phyloP scores from a whole-genome alignment of 2,888 invertebrate genomes.

The Uropetala carovei region DNA sequence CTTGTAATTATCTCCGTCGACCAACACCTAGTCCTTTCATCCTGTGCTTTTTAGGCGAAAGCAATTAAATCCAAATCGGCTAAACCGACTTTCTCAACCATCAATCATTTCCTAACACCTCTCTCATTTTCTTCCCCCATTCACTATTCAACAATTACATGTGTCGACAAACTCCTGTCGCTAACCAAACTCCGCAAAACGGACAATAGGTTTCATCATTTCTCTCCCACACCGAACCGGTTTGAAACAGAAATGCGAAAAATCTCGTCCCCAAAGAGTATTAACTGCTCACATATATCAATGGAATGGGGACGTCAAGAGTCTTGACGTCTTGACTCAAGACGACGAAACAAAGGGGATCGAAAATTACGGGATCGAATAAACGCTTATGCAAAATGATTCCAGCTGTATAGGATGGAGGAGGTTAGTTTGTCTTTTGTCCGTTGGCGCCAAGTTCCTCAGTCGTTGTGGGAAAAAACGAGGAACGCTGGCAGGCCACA shows the following conservation, averaged over 20 bases:
- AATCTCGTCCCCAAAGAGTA: not conserved
- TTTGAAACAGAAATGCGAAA: not conserved
- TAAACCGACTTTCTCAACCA: no score
- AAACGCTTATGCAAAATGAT: not conserved
- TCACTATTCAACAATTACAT: no score
- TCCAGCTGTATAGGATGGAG: not conserved
- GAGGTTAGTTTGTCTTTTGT: no score
- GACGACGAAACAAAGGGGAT: not conserved
- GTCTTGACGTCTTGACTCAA: no score
- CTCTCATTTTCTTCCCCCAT: no score
- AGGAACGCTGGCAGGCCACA: not conserved
- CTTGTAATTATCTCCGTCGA: no score
- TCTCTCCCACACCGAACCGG: not conserved
- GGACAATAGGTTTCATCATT: not conserved
- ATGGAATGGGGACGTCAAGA: not conserved
- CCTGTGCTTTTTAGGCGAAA: no score
- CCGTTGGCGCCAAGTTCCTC: no score
- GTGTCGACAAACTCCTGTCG: not conserved
- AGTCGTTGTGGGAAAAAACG: not conserved
- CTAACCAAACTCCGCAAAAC: not conserved
- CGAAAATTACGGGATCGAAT: not conserved
- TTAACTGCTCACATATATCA: not conserved
- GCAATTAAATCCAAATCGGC: no score
- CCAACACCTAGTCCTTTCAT: no score
- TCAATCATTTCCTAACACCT: no score